These are phyloP conservation scores for Pandemis cinnamomeana DNA, from an alignment of 2,888 invertebrate species.

Conservation along the genomic window DNA sequence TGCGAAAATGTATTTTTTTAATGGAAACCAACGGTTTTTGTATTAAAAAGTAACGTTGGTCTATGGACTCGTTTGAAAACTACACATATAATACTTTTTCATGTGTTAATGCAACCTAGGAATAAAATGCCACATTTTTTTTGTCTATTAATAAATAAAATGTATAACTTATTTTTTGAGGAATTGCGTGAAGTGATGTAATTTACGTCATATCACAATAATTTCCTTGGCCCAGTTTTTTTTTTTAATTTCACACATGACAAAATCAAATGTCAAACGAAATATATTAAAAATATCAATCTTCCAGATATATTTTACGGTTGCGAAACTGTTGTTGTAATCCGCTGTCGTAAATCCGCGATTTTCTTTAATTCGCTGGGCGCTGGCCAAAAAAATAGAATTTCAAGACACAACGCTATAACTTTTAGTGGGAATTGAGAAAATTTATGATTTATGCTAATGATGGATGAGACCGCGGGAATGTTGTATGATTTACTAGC, in stretches of 20 bases:
- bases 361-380: constrained; percentile 39
- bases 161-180: too few relatives aligned
- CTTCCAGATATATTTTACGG: background rate
- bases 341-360: constrained; percentile 33
- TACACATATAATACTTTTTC: too few relatives aligned
- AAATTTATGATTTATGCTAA: constrained; percentile 37
- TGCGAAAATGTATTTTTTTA: background rate
- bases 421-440: constrained; percentile 29
- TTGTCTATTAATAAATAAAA: too few relatives aligned
- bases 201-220: too few relatives aligned
- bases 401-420: constrained; percentile 34
- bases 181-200: too few relatives aligned
- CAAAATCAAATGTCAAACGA: background rate
- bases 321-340: constrained; percentile 15
- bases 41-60: background rate
- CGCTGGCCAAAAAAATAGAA: constrained; percentile 32
- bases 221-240: too few relatives aligned
- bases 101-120: too few relatives aligned
- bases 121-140: too few relatives aligned
- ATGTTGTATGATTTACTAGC: constrained; percentile 33
- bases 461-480: constrained; percentile 34
- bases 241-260: background rate
- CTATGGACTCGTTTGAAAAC: background rate
- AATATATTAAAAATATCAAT: background rate
- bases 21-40: background rate